A percentile compares a stretch with the other conserved stretches of the same genome.
phyloP scores from a whole-genome alignment of 2,113 vertebrate species.

The Ariopsis seemanni region DNA sequence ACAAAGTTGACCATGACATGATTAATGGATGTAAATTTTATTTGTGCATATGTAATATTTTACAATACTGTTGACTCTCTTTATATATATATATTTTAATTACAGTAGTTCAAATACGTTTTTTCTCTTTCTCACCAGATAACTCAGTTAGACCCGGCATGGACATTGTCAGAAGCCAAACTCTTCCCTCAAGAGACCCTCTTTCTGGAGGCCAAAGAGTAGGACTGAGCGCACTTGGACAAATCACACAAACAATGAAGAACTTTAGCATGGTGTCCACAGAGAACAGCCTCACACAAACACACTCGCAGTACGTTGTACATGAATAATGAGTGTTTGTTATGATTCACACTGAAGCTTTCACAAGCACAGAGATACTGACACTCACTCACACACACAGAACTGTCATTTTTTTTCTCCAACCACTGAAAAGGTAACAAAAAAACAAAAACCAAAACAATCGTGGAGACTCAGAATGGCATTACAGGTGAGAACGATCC shows the following conservation, averaged over 20 bases:
- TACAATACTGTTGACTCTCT: neutral
- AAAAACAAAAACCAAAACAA: slow-evolving; percentile 46
- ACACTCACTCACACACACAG: slow-evolving; percentile 44
- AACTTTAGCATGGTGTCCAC: slow-evolving; percentile 70
- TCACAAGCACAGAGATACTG: slow-evolving; percentile 76
- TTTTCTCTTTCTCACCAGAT: slow-evolving; percentile 73
- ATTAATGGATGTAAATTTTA: slow-evolving; percentile 11
- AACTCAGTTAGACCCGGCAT: slow-evolving; percentile 90
- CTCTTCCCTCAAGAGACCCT: slow-evolving; percentile 98
- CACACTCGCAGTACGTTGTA: slow-evolving; percentile 60
- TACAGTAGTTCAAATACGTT: neutral
- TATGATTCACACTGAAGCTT: slow-evolving; percentile 69
- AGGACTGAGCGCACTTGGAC: slow-evolving; percentile 64
- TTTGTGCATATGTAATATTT: slow-evolving; percentile 5
- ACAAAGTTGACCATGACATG: neutral
- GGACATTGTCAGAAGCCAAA: slow-evolving; percentile 92
- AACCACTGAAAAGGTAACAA: slow-evolving; percentile 58
- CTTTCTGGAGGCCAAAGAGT: slow-evolving; percentile 97
- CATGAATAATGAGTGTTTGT: slow-evolving; percentile 65
- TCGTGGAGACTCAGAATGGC: slow-evolving; percentile 59
- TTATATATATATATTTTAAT: too few relatives aligned
- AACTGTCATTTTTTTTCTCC: slow-evolving; percentile 64
- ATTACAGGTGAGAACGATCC: slow-evolving; percentile 56
- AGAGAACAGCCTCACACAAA: slow-evolving; percentile 57
- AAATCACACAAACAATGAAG: slow-evolving; percentile 64